These are phyloP conservation scores for Apis laboriosa DNA, from an alignment of 1,140 invertebrate genomes.

Conservation along the genomic window DNA sequence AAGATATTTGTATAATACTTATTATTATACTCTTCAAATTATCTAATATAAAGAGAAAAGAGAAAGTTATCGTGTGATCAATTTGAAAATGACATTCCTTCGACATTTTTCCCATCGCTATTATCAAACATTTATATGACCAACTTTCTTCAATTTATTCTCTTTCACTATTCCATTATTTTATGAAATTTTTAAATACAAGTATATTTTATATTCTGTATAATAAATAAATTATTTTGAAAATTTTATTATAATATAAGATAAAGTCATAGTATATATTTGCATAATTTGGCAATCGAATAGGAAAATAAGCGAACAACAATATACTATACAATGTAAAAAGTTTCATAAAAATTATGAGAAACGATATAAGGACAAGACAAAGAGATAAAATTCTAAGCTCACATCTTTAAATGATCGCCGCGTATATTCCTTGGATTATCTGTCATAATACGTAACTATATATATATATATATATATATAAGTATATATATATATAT, in stretches of 20 bases:
- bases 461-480: neutral
- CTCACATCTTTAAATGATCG: neutral
- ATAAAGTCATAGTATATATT: neutral
- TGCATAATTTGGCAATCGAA: neutral
- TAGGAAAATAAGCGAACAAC: neutral
- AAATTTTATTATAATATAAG: too few species aligned
- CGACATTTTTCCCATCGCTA: too few species aligned
- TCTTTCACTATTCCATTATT: neutral
- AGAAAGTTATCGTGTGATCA: too few species aligned
- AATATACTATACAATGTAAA: neutral
- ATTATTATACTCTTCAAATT: neutral
- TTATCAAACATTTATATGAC: too few species aligned
- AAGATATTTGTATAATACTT: neutral
- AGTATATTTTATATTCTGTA: too few species aligned
- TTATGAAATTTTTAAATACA: neutral
- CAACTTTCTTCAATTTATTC: too few species aligned
- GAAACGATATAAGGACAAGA: neutral
- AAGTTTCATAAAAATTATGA: neutral
- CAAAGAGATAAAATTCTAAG: neutral
- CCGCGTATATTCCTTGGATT: neutral
- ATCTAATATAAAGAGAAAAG: neutral
- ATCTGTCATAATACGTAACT: neutral
- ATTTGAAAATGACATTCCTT: too few species aligned
- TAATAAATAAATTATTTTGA: too few species aligned
- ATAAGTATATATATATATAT: too few species aligned